Evolutionary conservation across 2,797 vertebrate species (phyloP), one percentile per base, ranked within the genome.

Genomic region (Nasua narica): DNA sequence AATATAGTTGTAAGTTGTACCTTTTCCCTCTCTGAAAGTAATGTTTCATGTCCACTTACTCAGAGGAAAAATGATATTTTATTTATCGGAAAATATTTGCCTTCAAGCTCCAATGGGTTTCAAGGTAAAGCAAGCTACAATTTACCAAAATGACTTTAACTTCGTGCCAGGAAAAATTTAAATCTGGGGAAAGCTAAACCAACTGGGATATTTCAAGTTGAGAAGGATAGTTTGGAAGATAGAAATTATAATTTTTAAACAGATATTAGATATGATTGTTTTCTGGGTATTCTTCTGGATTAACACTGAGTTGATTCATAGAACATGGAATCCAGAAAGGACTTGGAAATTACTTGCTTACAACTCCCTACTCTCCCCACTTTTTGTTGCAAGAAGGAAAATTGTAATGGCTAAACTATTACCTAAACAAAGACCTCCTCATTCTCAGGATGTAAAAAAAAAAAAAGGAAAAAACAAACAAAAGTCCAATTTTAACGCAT

Each of bases 71-170:
- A 88, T 69, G 27, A 77, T 67, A 7, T 86, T 95, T 90, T 82
- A 87, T 77, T 86, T 86, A 90, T 70, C 40, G 65, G 82, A 87
- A 90, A 93, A 93, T 90, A 90, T 85, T 43, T 87, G 23, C 50
- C 52, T 88, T 91, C 27, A 67, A 60, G 32, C 43, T 86, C 56
- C 27, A 78, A 16, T 3, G 15, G 0, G 1, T 72, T 78, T 95
- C 35, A 92, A 95, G 62, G 62, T 18, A 79, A 93, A 72, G 50
- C 40, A 77, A 88, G 25, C 23, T 76, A 69, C 81, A 81, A 87
- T 76, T 94, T 95, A 92, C 46, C 40, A 72, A 95, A 95, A 87
- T 32, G 86, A 12, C 32, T 90, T 89, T 83, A 77, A 94, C 15
- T 90, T 70, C 50, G n/a, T 92, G 65, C 88, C 91, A 94, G 62